phyloP scores from a whole-genome alignment of 2,797 vertebrate species.

The Schizopygopsis pylzovi region DNA sequence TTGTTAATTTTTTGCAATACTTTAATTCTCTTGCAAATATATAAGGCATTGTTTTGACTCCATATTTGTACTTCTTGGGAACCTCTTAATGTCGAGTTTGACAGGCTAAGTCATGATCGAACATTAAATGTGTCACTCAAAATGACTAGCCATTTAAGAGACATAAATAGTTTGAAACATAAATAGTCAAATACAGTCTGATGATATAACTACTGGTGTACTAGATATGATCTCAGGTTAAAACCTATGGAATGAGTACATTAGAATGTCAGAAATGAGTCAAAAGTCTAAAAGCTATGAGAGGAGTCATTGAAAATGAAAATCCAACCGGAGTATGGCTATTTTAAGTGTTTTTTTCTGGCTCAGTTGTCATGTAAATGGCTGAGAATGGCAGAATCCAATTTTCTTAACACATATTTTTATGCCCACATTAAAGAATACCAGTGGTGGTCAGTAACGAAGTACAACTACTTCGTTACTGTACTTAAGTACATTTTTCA shows the following conservation, averaged over 20 bases:
- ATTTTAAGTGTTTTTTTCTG: not conserved
- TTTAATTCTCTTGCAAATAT: too few relatives aligned
- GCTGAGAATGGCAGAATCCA: not conserved
- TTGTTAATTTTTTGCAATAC: too few relatives aligned
- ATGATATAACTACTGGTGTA: not conserved
- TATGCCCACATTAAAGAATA: not conserved
- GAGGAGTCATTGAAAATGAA: not conserved
- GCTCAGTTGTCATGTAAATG: not conserved
- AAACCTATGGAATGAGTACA: not conserved
- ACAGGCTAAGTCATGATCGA: not conserved
- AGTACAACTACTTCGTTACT: too few relatives aligned
- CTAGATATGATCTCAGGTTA: not conserved
- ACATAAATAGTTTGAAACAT: constrained; percentile 14
- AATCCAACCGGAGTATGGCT: not conserved
- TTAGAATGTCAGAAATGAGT: not conserved
- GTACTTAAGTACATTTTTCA: too few relatives aligned
- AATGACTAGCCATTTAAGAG: not conserved
- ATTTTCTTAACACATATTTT: not conserved
- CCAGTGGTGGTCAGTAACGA: too few relatives aligned
- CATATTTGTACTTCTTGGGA: not conserved
- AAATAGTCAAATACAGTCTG: constrained; percentile 30
- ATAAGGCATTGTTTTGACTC: too few relatives aligned
- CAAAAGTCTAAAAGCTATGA: not conserved
- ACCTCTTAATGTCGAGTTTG: not conserved
- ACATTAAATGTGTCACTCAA: constrained; percentile 3